Conservation (phyloP, 2,113 vertebrate genomes). For the Saguinus imperator region DNA sequence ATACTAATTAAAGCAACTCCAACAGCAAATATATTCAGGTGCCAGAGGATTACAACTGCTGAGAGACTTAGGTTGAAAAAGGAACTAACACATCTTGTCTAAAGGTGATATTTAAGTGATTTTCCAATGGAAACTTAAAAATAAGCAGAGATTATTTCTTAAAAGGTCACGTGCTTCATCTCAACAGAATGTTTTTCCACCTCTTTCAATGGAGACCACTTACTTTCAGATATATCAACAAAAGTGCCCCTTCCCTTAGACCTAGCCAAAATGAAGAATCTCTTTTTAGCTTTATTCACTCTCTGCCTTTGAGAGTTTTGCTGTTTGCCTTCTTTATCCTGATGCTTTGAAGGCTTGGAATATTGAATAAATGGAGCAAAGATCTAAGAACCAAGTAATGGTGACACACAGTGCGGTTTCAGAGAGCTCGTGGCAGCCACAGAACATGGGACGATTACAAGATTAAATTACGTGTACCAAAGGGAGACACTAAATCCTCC, state of each 20-base stretch:
- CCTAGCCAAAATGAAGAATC: not conserved
- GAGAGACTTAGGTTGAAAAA: not conserved
- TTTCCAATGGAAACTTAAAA: not conserved
- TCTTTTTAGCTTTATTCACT: not conserved
- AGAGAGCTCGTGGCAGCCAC: not conserved
- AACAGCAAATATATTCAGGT: not conserved
- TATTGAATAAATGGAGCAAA: not conserved
- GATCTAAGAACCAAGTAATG: not conserved
- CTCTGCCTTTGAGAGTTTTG: not conserved
- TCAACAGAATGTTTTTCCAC: not conserved
- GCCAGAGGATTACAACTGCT: not conserved
- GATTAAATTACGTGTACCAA: not conserved
- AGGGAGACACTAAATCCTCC: slow-evolving; percentile 11
- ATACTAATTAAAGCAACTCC: slow-evolving; percentile 12
- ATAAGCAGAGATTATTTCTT: not conserved
- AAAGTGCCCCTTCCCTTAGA: not conserved
- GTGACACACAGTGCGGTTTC: not conserved
- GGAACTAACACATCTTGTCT: not conserved
- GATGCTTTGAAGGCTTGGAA: not conserved
- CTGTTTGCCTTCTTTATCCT: not conserved
- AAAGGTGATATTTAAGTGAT: not conserved
- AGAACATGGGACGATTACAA: not conserved
- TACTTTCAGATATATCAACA: not conserved
- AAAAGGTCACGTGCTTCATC: not conserved
- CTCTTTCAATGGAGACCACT: not conserved